A percentile compares a stretch with the other conserved stretches of the same genome.
phyloP scores from a whole-genome alignment of 2,797 vertebrate species.

The Hyperoplus immaculatus region DNA sequence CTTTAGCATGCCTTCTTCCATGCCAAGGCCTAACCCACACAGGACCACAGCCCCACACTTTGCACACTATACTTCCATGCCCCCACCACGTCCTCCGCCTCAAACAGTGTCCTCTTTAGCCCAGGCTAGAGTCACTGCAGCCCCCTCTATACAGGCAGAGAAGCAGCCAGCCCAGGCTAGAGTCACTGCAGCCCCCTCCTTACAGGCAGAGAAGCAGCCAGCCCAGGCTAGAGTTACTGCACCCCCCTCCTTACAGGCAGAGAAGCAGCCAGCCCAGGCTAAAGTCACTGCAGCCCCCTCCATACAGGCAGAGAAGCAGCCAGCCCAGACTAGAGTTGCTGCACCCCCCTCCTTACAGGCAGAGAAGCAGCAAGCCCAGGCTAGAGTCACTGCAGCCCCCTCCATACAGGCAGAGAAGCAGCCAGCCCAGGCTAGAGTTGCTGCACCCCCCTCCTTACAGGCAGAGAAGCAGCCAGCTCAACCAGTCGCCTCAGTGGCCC shows the following conservation, averaged over 20 bases:
- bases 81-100: not conserved
- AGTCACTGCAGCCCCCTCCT: too few relatives aligned
- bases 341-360: not conserved
- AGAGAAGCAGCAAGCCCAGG: not conserved
- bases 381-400: too few relatives aligned
- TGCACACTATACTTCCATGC: not conserved
- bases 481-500: not conserved
- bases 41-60: not conserved
- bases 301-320: too few relatives aligned
- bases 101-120: not conserved
- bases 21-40: not conserved
- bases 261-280: too few relatives aligned
- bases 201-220: too few relatives aligned
- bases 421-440: too few relatives aligned
- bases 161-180: not conserved
- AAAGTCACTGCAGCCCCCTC: too few relatives aligned
- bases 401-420: too few relatives aligned
- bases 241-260: too few relatives aligned
- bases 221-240: too few relatives aligned
- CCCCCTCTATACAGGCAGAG: not conserved
- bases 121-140: not conserved
- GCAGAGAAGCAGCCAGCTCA: too few relatives aligned
- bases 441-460: too few relatives aligned
- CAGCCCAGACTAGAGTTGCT: not conserved
- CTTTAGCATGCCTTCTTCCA: rapidly evolving